phyloP scores from a whole-genome alignment of 2,113 vertebrate species.

The Pseudolaguvia tuberculata region DNA sequence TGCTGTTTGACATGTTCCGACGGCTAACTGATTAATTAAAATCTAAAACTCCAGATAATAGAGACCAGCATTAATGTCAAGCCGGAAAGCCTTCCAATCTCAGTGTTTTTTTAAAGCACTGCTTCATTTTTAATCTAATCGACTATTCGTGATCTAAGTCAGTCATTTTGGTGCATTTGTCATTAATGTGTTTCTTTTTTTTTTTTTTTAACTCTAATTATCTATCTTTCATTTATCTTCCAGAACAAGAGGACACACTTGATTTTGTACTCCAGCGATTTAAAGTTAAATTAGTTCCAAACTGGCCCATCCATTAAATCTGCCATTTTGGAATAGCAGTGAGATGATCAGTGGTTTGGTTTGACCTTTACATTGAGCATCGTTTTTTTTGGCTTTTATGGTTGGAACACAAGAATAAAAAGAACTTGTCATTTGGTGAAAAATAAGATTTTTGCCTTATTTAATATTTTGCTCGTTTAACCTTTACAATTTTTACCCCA shows the following conservation, averaged over 20 bases:
- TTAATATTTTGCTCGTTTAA: too few relatives aligned
- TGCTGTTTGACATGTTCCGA: conserved; percentile 33
- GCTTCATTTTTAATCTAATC: neutral
- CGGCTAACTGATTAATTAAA: conserved; percentile 47
- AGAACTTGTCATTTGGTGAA: neutral
- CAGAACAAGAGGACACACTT: neutral
- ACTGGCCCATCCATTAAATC: neutral
- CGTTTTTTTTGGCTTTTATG: neutral
- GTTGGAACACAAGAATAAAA: neutral
- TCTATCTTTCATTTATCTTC: too few relatives aligned
- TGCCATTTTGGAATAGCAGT: neutral
- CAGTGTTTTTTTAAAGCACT: neutral
- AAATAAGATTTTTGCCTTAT: too few relatives aligned
- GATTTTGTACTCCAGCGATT: neutral
- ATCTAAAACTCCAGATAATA: conserved; percentile 43
- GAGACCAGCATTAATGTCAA: conserved; percentile 27
- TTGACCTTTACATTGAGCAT: conserved; percentile 9
- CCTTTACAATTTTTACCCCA: too few relatives aligned
- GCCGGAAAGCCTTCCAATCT: conserved; percentile 20
- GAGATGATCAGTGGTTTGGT: neutral
- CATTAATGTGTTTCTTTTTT: neutral
- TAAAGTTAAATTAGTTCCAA: conserved; percentile 6
- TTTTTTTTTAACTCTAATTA: neutral
- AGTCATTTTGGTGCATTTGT: neutral
- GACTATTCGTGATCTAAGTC: neutral